These are phyloP conservation scores for Anoplopoma fimbria DNA, from an alignment of 2,113 vertebrate species.

Conservation along the genomic window DNA sequence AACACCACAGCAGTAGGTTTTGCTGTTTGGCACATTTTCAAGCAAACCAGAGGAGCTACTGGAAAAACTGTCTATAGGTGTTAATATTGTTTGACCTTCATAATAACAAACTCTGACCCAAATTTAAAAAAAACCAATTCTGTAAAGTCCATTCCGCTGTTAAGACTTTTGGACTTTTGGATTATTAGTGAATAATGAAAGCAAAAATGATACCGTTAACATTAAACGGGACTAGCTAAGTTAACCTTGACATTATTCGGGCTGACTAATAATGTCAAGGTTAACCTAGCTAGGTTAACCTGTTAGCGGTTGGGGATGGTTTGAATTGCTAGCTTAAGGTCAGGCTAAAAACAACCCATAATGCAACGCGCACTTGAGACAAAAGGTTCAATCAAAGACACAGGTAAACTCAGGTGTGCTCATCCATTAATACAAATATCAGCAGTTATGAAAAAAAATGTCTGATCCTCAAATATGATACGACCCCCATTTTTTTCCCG, in stretches of 20 bases:
- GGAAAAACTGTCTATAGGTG: not conserved
- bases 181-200: no score
- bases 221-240: not conserved
- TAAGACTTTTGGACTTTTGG: not conserved
- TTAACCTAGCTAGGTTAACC: no score
- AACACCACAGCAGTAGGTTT: not conserved
- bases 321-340: not conserved
- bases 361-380: conserved; percentile 3
- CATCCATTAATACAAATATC: not conserved
- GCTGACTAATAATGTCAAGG: no score
- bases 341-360: not conserved
- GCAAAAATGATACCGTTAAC: not conserved
- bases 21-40: not conserved
- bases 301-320: not conserved
- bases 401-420: not conserved
- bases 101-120: not conserved
- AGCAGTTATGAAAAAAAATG: not conserved
- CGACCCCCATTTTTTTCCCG: not conserved
- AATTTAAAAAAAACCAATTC: not conserved
- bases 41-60: not conserved
- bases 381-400: not conserved
- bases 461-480: not conserved
- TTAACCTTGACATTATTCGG: not conserved
- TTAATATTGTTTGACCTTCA: not conserved
- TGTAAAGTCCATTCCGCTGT: not conserved